A percentile compares a stretch with the other conserved stretches of the same genome.
Conservation (phyloP, 2,113 vertebrate species). For the Dinomys branickii region DNA sequence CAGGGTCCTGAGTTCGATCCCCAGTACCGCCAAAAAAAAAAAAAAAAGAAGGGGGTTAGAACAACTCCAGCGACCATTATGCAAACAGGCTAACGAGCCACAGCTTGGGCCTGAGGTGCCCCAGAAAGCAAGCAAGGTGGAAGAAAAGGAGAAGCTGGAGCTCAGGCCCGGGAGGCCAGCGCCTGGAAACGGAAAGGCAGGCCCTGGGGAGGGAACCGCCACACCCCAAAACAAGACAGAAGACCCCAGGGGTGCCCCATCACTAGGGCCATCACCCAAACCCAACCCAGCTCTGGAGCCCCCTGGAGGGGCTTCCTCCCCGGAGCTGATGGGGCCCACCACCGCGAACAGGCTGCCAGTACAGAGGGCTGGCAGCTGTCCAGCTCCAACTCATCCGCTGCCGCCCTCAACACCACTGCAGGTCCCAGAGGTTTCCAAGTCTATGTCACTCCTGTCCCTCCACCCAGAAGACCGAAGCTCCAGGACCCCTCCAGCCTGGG, state of each 20-base stretch:
- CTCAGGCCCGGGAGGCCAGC: not conserved
- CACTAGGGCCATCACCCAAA: not conserved
- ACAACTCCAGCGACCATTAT: not conserved
- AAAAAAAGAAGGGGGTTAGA: not conserved
- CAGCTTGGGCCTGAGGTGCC: rapidly evolving
- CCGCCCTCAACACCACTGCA: not conserved
- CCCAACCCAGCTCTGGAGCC: not conserved
- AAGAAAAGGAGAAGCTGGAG: not conserved
- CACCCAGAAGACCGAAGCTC: not conserved
- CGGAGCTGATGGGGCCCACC: not conserved
- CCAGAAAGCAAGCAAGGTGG: not conserved
- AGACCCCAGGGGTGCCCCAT: rapidly evolving
- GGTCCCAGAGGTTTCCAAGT: not conserved
- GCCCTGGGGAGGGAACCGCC: too few species aligned
- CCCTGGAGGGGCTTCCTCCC: not conserved
- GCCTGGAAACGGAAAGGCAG: not conserved
- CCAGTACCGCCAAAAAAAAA: too few species aligned
- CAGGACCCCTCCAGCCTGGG: not conserved
- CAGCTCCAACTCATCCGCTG: not conserved
- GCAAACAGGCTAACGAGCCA: not conserved
- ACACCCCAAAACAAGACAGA: not conserved
- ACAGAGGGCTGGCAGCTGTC: not conserved
- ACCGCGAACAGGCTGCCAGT: not conserved
- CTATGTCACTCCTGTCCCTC: not conserved
- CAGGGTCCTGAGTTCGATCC: too few species aligned